phyloP scores from a whole-genome alignment of 2,113 vertebrate genomes.

The Neolamprologus toae region DNA sequence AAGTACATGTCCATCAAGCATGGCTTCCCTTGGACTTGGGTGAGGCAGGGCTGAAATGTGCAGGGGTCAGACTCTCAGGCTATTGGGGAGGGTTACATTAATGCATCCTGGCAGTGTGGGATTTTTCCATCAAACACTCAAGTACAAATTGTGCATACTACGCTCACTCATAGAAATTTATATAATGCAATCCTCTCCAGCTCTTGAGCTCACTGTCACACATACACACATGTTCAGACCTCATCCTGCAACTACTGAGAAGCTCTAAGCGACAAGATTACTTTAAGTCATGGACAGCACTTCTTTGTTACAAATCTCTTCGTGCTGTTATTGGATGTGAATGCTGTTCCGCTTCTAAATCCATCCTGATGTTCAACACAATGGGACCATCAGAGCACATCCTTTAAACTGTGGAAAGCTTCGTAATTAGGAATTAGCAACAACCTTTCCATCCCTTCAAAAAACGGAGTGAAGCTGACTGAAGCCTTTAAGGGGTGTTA shows the following conservation, averaged over 20 bases:
- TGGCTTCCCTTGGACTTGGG: background rate
- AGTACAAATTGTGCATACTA: background rate
- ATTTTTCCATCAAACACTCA: conserved; percentile 34
- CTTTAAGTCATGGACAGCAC: background rate
- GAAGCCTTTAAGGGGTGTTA: background rate
- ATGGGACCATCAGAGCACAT: background rate
- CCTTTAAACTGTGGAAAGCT: background rate
- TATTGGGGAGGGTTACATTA: conserved; percentile 8
- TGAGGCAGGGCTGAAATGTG: conserved; percentile 4
- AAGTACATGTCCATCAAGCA: conserved; percentile 15
- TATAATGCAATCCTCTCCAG: background rate
- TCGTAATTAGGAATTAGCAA: conserved; percentile 21
- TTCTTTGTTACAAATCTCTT: conserved; percentile 19
- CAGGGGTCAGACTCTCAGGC: conserved; percentile 11
- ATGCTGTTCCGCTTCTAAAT: conserved; percentile 15
- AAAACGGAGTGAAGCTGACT: background rate
- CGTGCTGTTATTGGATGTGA: background rate
- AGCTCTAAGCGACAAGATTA: conserved; percentile 11
- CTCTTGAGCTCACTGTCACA: background rate
- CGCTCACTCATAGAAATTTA: background rate
- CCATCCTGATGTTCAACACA: conserved; percentile 10
- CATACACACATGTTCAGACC: background rate
- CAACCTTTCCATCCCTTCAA: conserved; percentile 9
- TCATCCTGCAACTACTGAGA: background rate
- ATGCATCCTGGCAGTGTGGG: conserved; percentile 42